phyloP scores from a whole-genome alignment of 1,140 invertebrate genomes.

The Halotydeus destructor region DNA sequence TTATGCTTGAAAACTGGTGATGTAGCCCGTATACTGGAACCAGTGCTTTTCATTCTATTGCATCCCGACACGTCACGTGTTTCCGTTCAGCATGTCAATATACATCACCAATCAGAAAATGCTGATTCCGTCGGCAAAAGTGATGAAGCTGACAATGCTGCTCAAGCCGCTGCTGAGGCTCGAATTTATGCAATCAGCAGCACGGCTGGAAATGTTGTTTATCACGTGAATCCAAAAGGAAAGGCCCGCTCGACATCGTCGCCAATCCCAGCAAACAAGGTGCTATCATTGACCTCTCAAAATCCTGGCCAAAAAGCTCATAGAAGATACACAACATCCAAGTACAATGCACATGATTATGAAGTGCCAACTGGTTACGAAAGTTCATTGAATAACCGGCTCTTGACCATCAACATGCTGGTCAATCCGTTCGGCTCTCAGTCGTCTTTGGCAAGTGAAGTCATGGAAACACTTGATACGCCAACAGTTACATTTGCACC shows the following conservation, averaged over 20 bases:
- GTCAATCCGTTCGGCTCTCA: slow-evolving; percentile 29
- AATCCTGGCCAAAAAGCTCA: slow-evolving; percentile 4
- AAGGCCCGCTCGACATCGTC: slow-evolving; percentile 15
- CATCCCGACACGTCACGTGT: slow-evolving; percentile 60
- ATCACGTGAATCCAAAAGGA: slow-evolving; percentile 37
- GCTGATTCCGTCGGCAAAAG: slow-evolving; percentile 13
- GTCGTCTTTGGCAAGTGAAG: slow-evolving; percentile 16
- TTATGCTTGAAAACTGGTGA: slow-evolving; percentile 52
- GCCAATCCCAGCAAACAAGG: slow-evolving; percentile 14
- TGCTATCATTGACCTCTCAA: slow-evolving; percentile 16
- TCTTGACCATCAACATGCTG: slow-evolving; percentile 8
- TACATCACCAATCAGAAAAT: slow-evolving; percentile 33
- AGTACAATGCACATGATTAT: slow-evolving; percentile 29
- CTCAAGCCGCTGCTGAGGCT: slow-evolving; percentile 24
- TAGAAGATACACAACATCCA: slow-evolving; percentile 26
- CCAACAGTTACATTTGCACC: not conserved
- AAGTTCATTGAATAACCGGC: slow-evolving; percentile 9
- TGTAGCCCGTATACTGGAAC: slow-evolving; percentile 45
- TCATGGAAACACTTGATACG: not conserved
- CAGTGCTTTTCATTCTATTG: slow-evolving; percentile 51
- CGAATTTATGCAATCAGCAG: slow-evolving; percentile 68
- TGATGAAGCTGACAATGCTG: slow-evolving; percentile 15
- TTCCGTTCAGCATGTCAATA: slow-evolving; percentile 59
- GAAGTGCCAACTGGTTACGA: slow-evolving; percentile 29
- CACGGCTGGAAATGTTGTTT: slow-evolving; percentile 61